phyloP scores from a whole-genome alignment of 1,140 invertebrate species.

The Hetaerina americana region DNA sequence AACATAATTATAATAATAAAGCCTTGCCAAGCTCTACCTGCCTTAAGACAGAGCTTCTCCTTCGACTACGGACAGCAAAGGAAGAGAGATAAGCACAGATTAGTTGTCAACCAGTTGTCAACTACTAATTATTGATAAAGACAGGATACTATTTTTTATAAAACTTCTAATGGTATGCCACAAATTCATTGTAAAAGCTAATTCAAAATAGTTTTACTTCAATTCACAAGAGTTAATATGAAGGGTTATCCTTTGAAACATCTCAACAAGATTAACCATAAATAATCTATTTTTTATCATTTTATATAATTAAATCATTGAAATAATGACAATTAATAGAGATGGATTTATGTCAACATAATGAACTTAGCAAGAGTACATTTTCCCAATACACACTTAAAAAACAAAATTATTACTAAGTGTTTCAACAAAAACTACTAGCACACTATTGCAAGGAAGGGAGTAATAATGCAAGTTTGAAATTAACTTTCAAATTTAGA shows the following conservation, averaged over 20 bases:
- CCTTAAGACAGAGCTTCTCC: constrained; percentile 28
- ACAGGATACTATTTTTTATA: not conserved
- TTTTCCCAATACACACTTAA: not conserved
- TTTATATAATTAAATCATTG: too few species aligned
- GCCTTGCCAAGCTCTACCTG: constrained; percentile 23
- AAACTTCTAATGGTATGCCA: not conserved
- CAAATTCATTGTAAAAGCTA: not conserved
- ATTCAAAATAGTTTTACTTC: not conserved
- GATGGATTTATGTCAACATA: too few species aligned
- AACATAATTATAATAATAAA: constrained; percentile 13
- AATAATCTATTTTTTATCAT: too few species aligned
- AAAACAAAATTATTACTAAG: not conserved
- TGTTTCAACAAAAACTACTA: not conserved
- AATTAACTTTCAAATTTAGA: too few species aligned
- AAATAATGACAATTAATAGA: too few species aligned
- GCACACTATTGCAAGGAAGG: too few species aligned
- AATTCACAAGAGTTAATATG: not conserved
- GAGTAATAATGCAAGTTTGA: too few species aligned
- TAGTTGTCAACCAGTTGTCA: constrained; percentile 9
- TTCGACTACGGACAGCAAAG: constrained; percentile 22
- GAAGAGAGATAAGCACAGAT: constrained; percentile 11
- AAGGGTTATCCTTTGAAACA: too few species aligned
- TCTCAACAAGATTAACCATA: too few species aligned
- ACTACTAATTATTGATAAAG: not conserved
- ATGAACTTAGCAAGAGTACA: not conserved